These are phyloP conservation scores for Vanessa tameamea DNA, from an alignment of 1,140 invertebrate species.

Conservation along the genomic window DNA sequence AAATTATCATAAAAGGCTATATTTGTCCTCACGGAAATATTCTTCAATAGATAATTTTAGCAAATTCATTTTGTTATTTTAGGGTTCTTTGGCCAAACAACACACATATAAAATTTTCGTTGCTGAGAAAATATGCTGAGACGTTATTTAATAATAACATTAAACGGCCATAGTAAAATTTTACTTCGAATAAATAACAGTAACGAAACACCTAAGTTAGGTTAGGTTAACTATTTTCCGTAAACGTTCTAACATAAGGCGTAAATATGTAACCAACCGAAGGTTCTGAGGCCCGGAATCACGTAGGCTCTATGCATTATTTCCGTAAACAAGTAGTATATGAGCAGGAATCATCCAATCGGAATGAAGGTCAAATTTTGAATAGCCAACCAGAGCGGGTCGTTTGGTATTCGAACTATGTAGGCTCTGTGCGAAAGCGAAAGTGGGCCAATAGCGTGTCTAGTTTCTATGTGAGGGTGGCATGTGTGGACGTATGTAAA, in stretches of 20 bases:
- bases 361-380: conserved; percentile 65
- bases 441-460: conserved; percentile 62
- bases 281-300: conserved; percentile 41
- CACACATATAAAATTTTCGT: no score
- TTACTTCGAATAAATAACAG: background rate
- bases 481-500: conserved; percentile 50
- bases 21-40: no score
- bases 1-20: no score
- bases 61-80: no score
- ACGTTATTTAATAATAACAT: background rate
- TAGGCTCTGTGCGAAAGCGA: conserved; percentile 71
- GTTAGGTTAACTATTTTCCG: background rate
- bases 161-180: background rate
- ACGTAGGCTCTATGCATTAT: conserved; percentile 56
- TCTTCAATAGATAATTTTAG: no score
- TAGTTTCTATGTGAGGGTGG: conserved; percentile 51
- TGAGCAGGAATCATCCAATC: conserved; percentile 58
- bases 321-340: conserved; percentile 64
- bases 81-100: no score
- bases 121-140: no score
- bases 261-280: conserved; percentile 35
- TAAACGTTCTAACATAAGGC: conserved; percentile 23
- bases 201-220: background rate
- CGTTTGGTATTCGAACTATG: conserved; percentile 66
- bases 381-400: conserved; percentile 58